A percentile compares a stretch with the other conserved stretches of the same genome.
Conservation (phyloP, 2,888 invertebrate genomes). For the Dynastes tityus region DNA sequence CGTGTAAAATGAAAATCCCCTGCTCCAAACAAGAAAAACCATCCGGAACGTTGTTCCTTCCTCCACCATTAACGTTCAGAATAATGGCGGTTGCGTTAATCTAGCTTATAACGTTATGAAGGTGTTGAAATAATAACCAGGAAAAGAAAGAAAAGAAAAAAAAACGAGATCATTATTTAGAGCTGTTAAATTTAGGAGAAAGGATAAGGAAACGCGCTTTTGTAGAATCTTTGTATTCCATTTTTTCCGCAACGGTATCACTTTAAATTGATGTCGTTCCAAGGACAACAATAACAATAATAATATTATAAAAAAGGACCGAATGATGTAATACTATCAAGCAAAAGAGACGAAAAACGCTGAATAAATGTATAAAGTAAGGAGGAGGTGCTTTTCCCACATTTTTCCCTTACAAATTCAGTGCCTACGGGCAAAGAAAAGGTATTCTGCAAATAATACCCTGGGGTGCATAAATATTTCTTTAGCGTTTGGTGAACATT, state of each 20-base stretch:
- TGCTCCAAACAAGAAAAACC: conserved; percentile 51
- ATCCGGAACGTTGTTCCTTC: conserved; percentile 50
- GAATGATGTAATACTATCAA: not conserved
- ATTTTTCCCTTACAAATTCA: conserved; percentile 47
- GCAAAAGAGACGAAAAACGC: conserved; percentile 13
- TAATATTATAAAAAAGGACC: conserved; percentile 27
- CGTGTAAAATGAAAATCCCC: conserved; percentile 57
- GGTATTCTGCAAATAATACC: conserved; percentile 52
- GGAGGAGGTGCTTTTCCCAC: conserved; percentile 25
- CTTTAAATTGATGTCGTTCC: conserved; percentile 36
- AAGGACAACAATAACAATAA: conserved; percentile 38
- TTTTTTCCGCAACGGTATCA: conserved; percentile 22
- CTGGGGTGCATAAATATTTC: conserved; percentile 54
- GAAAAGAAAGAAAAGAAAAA: conserved; percentile 12
- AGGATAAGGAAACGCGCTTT: not conserved
- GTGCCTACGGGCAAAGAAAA: conserved; percentile 47
- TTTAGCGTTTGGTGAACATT: conserved; percentile 49
- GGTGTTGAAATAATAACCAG: conserved; percentile 44
- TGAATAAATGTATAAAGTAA: conserved; percentile 42
- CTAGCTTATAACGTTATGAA: conserved; percentile 52
- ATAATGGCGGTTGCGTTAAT: conserved; percentile 55
- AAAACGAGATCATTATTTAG: conserved; percentile 30
- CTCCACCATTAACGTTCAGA: conserved; percentile 53
- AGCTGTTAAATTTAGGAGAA: not conserved
- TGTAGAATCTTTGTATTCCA: conserved; percentile 23